A percentile compares a stretch with the other conserved stretches of the same genome.
Evolutionary conservation across 2,888 invertebrate genomes (phyloP).

Genomic region (Noctua comes): DNA sequence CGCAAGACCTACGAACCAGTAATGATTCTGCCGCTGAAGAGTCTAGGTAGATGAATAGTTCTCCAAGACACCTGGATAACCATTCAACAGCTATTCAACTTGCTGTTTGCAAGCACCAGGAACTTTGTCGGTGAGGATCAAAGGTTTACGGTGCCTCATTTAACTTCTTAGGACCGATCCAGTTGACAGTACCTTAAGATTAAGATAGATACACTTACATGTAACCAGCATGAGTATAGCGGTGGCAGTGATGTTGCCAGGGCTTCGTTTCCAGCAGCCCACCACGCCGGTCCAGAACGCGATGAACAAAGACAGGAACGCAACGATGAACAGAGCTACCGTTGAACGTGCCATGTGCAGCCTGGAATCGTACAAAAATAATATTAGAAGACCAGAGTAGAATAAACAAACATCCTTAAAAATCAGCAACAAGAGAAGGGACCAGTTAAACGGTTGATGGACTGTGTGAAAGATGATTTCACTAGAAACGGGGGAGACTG

Average conservation of each 20-base stretch:
- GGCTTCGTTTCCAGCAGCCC: constrained; percentile 98
- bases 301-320: constrained; percentile 97
- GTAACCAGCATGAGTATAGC: constrained; percentile 97
- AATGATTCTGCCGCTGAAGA: background rate
- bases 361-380: constrained; percentile 81
- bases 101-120: background rate
- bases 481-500: background rate
- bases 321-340: constrained; percentile 97
- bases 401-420: background rate
- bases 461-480: background rate
- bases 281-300: constrained; percentile 99
- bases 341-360: constrained; percentile 97
- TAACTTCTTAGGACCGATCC: background rate
- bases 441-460: background rate
- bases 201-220: constrained; percentile 90
- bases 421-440: background rate
- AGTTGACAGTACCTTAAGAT: background rate
- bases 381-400: background rate
- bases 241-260: constrained; percentile 97
- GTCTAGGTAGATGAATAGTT: background rate
- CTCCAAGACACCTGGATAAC: background rate
- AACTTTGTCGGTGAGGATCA: background rate
- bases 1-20: background rate
- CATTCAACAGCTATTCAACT: background rate
- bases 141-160: background rate